These are phyloP conservation scores for Tachycineta bicolor DNA, from an alignment of 2,113 vertebrate genomes.

Conservation along the genomic window DNA sequence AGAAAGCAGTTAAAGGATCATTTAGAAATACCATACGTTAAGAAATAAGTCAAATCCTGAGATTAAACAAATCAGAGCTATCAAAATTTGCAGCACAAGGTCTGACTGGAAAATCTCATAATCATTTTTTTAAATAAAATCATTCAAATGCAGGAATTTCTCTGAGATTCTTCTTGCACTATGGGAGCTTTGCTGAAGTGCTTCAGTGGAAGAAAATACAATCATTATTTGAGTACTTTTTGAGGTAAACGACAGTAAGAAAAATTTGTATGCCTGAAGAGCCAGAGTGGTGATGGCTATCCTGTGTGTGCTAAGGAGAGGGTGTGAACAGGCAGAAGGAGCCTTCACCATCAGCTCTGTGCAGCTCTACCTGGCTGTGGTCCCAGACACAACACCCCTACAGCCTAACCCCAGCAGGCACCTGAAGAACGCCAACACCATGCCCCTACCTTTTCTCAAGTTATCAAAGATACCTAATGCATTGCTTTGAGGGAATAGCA, in stretches of 20 bases:
- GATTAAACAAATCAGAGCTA: not conserved
- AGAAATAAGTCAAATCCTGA: not conserved
- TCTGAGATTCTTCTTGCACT: not conserved
- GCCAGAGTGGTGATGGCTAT: not conserved
- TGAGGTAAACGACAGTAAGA: not conserved
- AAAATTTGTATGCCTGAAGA: not conserved
- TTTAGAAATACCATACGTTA: not conserved
- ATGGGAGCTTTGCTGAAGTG: not conserved
- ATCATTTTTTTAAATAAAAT: not conserved
- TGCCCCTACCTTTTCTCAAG: not conserved
- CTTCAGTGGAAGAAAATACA: not conserved
- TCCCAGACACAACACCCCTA: not conserved
- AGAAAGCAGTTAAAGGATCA: not conserved
- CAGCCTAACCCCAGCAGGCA: not conserved
- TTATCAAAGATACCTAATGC: not conserved
- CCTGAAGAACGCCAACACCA: not conserved
- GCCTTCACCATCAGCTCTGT: not conserved
- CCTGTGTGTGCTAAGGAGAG: not conserved
- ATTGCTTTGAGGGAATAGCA: not conserved
- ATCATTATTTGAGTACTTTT: not conserved
- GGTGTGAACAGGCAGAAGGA: not conserved
- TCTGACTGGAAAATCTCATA: not conserved
- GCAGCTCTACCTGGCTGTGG: accelerated
- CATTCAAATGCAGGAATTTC: not conserved
- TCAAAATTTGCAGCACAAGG: not conserved